Evolutionary conservation across 2,113 vertebrate genomes (phyloP), one percentile per base, ranked within the genome.

Genomic region (Antigone vipio): DNA sequence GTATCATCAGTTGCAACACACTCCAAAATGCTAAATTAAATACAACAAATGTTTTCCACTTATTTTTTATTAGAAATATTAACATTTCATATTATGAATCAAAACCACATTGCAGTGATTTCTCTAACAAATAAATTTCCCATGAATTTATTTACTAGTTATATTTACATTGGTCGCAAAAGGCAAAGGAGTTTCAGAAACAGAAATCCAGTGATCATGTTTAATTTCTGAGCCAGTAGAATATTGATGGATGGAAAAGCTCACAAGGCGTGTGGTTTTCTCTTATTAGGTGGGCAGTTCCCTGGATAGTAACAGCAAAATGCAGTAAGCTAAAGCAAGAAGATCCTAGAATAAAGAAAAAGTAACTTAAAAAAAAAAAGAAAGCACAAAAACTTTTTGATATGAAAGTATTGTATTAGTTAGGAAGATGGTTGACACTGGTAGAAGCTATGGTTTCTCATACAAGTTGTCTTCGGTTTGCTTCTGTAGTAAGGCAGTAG

Each of bases 1-100:
- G 44, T 76, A 95, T 73, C 82, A 96, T 88, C 58, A 86, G 92
- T 90, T 96, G 92, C 79, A 96, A 87, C 82, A 87, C 22, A 60
- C 42, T 93, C 68, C 50, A 81, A 82, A 90, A 62, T 89, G 30
- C 60, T 81, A 93, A 96, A 97, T 67, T 94, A 91, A 82, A 83
- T 88, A 85, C n/a, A 90, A 85, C 56, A 89, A 90, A 82, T 93
- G 58, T 79, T 84, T 96, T 92, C 81, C 52, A 84, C 50, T 95
- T 94, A 49, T 60, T 90, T 97, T 95, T 94, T 80, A 72, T 92
- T 96, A 53, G 69, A 81, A 97, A 79, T 95, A 69, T 58, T 83
- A 96, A 55, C 40, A 67, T 78, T 67, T 94, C 14, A 29, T 34
- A 53, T 55, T 84, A 88, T 45, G 64, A 79, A 76, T 79, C 44